Evolutionary conservation across 1,140 invertebrate species (phyloP), one percentile per base, ranked within the genome.

Genomic region (Pararge aegeria): DNA sequence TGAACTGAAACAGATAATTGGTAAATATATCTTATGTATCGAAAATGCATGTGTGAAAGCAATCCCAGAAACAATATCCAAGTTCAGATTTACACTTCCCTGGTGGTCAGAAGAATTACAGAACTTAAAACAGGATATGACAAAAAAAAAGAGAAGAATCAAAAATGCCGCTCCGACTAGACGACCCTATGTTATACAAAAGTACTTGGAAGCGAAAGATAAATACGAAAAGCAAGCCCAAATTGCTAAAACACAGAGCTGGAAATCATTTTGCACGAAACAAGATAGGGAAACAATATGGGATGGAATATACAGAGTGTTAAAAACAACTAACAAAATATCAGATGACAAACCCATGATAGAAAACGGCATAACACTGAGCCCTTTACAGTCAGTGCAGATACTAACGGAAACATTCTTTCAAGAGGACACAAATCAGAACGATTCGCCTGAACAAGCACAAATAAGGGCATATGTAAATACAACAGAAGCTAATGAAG

Each of bases 241-340:
- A 40, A 15, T 27, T 4, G 54, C 49, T 0, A 48, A 56, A 48
- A 27, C 21, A 2, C 12, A 15, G 0, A 61, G 59, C 13, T 61
- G 59, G 59, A 61, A 51, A 10, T 37, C 50, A n/a, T 61, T 61
- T 24, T 61, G 59, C 19, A 16, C 19, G 12, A 61, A 16, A 15
- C 59, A 61, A 21, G 52, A 61, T 15, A 40, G 37, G 6, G 55
- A 59, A 46, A 27, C 18, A 0, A 10, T 64, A 1, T 64, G 55
- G 61, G 30, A 54, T n/a, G 38, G 38, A 3, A 42, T 42, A n/a
- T n/a, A n/a, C n/a, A n/a, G n/a, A n/a, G n/a, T n/a, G n/a, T n/a
- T n/a, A n/a, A n/a, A n/a, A n/a, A n/a, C n/a, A n/a, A n/a, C n/a
- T n/a, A n/a, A n/a, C n/a, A n/a, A n/a, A n/a, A n/a, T n/a, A n/a